Conservation (phyloP, 1,140 invertebrate species). For the Calephelis nemesis region DNA sequence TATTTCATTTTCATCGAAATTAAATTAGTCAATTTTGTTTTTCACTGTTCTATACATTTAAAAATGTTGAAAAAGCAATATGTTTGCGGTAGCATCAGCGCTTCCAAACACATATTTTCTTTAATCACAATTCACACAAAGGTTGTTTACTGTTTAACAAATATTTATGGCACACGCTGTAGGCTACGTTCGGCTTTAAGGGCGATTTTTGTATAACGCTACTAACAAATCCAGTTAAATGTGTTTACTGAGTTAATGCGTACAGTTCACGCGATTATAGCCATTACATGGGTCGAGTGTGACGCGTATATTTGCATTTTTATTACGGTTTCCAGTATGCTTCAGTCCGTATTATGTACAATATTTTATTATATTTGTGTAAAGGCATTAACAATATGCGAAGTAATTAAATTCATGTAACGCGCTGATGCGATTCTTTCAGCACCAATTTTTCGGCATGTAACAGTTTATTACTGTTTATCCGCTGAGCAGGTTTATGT, state of each 20-base stretch:
- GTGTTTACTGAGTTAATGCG: slow-evolving; percentile 41
- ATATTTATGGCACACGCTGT: slow-evolving; percentile 14
- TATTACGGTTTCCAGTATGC: slow-evolving; percentile 34
- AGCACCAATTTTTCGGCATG: neutral
- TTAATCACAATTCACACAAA: neutral
- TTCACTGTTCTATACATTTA: too few species aligned
- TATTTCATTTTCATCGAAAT: too few species aligned
- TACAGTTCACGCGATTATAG: slow-evolving; percentile 45
- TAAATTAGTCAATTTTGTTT: too few species aligned
- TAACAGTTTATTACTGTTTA: too few species aligned
- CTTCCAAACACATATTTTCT: slow-evolving; percentile 2
- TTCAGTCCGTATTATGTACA: slow-evolving; percentile 28
- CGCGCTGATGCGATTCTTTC: neutral
- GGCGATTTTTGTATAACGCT: slow-evolving; percentile 51
- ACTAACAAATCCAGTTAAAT: slow-evolving; percentile 46
- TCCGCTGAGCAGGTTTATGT: too few species aligned
- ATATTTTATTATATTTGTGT: slow-evolving; percentile 26
- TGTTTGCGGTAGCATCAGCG: neutral
- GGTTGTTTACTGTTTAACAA: slow-evolving; percentile 10
- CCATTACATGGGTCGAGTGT: slow-evolving; percentile 35
- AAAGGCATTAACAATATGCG: slow-evolving; percentile 18
- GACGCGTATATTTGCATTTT: slow-evolving; percentile 45
- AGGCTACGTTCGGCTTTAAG: slow-evolving; percentile 45
- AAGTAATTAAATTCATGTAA: slow-evolving; percentile 11
- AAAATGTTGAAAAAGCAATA: too few species aligned